phyloP scores from a whole-genome alignment of 2,888 invertebrate genomes.

The Dexiosoma caninum region DNA sequence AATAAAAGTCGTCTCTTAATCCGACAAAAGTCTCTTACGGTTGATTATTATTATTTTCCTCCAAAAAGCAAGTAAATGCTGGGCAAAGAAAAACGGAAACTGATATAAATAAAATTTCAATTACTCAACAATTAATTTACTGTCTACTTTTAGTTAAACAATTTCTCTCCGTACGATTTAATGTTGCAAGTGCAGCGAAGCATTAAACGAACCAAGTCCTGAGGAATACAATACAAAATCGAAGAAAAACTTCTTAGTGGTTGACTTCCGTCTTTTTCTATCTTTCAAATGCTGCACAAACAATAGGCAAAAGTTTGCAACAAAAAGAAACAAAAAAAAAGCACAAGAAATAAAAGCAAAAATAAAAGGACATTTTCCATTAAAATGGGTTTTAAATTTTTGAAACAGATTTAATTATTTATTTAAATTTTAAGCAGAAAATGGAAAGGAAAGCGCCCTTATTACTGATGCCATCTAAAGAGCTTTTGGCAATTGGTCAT shows the following conservation, averaged over 20 bases:
- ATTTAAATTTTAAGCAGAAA: slow-evolving; percentile 30
- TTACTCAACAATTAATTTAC: slow-evolving; percentile 78
- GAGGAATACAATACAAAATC: slow-evolving; percentile 17
- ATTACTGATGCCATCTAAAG: slow-evolving; percentile 3
- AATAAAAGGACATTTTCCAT: slow-evolving; percentile 19
- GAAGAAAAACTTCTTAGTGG: slow-evolving; percentile 55
- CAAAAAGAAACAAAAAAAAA: neutral
- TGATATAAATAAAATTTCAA: slow-evolving; percentile 78
- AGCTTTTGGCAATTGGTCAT: slow-evolving; percentile 71
- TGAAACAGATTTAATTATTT: slow-evolving; percentile 39
- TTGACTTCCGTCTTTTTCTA: slow-evolving; percentile 47
- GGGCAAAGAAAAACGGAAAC: slow-evolving; percentile 68
- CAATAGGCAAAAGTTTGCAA: slow-evolving; percentile 16
- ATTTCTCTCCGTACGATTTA: slow-evolving; percentile 29
- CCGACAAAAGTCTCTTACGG: slow-evolving; percentile 58
- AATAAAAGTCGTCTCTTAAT: slow-evolving; percentile 52
- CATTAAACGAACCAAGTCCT: slow-evolving; percentile 48
- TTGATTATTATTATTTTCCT: slow-evolving; percentile 47
- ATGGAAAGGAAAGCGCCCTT: slow-evolving; percentile 38
- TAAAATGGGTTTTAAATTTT: slow-evolving; percentile 16
- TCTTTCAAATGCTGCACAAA: too few relatives aligned
- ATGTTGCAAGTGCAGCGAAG: slow-evolving; percentile 38
- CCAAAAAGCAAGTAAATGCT: neutral
- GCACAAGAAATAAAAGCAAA: neutral
- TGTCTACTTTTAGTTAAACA: slow-evolving; percentile 66